Evolutionary conservation across 1,140 invertebrate species (phyloP).

Genomic region (Acyrthosiphon pisum): DNA sequence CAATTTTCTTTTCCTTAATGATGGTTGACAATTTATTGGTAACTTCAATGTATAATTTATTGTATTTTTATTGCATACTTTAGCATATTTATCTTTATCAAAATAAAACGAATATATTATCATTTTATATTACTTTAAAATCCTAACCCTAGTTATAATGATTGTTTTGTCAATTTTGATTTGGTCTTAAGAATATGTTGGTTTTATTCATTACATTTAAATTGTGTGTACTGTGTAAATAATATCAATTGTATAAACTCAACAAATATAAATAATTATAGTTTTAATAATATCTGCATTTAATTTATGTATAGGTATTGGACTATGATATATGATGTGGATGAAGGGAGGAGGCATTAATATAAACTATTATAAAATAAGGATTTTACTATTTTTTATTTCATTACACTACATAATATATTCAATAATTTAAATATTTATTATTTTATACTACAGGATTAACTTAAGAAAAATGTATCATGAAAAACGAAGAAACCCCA

Average conservation of each 20-base stretch:
- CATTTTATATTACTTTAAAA: neutral
- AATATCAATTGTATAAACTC: neutral
- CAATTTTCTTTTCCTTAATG: neutral
- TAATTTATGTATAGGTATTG: slow-evolving; percentile 2
- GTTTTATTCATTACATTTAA: slow-evolving; percentile 7
- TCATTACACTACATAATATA: neutral
- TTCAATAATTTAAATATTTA: neutral
- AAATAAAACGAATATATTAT: neutral
- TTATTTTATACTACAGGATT: slow-evolving; percentile 45
- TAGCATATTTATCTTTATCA: neutral
- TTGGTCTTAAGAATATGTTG: neutral
- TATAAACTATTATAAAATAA: neutral
- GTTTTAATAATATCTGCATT: neutral
- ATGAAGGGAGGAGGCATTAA: slow-evolving; percentile 50
- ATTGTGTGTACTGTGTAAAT: neutral
- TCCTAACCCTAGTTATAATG: neutral
- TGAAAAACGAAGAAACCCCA: slow-evolving; percentile 23
- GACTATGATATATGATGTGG: neutral
- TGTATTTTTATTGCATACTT: neutral
- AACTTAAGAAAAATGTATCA: slow-evolving; percentile 29
- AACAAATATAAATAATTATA: slow-evolving; percentile 30
- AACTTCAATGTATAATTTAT: neutral
- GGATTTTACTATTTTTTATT: neutral
- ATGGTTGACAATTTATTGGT: neutral
- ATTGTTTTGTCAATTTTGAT: neutral